Percentiles rank a stretch among this genome's conserved stretches.
phyloP scores from a whole-genome alignment of 2,113 vertebrate species.

The Cynocephalus volans region DNA sequence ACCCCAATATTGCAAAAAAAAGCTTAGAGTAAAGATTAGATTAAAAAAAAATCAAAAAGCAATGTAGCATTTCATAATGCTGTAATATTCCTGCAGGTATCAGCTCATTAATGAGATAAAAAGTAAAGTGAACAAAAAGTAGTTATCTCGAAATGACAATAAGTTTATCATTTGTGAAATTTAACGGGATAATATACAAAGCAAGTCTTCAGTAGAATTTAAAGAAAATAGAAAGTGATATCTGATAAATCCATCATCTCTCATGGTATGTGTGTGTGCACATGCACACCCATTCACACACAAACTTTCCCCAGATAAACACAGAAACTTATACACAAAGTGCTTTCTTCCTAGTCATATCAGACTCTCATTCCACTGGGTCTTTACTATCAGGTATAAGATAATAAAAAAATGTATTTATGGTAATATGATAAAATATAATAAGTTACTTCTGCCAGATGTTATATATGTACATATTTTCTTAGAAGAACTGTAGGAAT shows the following conservation, averaged over 20 bases:
- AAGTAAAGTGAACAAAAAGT: constrained; percentile 58
- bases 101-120: constrained; percentile 63
- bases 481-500: not conserved
- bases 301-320: not conserved
- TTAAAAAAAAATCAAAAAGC: constrained; percentile 54
- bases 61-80: constrained; percentile 28
- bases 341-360: not conserved
- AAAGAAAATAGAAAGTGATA: constrained; percentile 33
- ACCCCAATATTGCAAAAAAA: constrained; percentile 25
- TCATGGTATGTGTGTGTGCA: not conserved
- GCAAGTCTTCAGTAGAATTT: not conserved
- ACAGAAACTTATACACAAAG: not conserved
- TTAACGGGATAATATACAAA: constrained; percentile 52
- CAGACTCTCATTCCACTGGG: not conserved
- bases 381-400: constrained; percentile 31
- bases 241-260: not conserved
- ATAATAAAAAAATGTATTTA: constrained; percentile 45
- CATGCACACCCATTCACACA: not conserved
- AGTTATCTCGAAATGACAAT: constrained; percentile 35
- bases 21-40: not conserved
- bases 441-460: not conserved
- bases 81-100: constrained; percentile 55
- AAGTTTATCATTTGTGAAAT: constrained; percentile 47
- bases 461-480: not conserved
- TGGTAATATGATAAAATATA: not conserved